phyloP scores from a whole-genome alignment of 2,797 vertebrate species.

The Hoplostethus atlanticus region DNA sequence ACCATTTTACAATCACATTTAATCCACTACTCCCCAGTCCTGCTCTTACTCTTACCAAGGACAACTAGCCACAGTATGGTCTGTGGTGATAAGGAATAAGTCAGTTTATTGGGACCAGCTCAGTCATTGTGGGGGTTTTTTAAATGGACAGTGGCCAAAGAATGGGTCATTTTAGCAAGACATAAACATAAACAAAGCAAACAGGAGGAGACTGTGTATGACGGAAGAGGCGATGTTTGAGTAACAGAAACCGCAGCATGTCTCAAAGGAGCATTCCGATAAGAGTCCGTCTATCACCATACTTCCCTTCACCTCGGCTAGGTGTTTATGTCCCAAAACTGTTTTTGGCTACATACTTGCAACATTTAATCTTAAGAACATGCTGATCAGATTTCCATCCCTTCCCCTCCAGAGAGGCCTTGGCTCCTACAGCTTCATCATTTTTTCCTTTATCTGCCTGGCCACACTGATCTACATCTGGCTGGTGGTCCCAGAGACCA shows the following conservation, averaged over 20 bases:
- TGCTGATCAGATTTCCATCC: constrained; percentile 36
- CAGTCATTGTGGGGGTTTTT: neutral
- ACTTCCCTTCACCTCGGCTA: neutral
- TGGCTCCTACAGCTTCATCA: constrained; percentile 90
- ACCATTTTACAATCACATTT: too few relatives aligned
- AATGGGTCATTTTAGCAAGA: neutral
- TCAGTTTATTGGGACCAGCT: neutral
- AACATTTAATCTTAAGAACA: constrained; percentile 14
- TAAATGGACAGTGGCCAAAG: neutral
- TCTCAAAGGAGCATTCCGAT: neutral
- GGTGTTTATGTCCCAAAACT: constrained; percentile 17
- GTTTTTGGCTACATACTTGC: constrained; percentile 18
- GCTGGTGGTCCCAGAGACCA: constrained; percentile 93
- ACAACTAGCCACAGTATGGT: neutral
- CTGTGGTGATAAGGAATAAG: neutral
- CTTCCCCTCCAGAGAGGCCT: constrained; percentile 83
- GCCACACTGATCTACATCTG: constrained; percentile 88
- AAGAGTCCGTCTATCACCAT: neutral
- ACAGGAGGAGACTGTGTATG: constrained; percentile 3
- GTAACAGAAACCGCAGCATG: constrained; percentile 1
- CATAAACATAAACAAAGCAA: constrained; percentile 29
- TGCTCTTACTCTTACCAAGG: neutral
- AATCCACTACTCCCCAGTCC: neutral
- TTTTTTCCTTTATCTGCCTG: constrained; percentile 90
- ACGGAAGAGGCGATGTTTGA: constrained; percentile 27